Evolutionary conservation across 2,888 invertebrate genomes (phyloP).

Genomic region (Pristionchus entomophagus): DNA sequence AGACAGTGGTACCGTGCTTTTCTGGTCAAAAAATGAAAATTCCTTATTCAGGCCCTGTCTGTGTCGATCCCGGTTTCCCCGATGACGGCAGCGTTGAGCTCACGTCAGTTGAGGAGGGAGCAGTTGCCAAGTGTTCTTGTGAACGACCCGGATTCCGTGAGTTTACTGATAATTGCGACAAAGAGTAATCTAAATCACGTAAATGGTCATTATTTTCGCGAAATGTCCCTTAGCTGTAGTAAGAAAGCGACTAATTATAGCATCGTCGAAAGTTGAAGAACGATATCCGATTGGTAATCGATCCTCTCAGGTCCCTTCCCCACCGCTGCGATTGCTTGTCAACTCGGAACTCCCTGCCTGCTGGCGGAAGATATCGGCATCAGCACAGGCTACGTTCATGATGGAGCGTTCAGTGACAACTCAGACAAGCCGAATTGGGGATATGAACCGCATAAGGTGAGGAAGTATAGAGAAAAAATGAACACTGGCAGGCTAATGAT

Average conservation of each 20-base stretch:
- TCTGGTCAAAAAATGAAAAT: no score
- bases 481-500: no score
- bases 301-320: slow-evolving; percentile 68
- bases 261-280: no score
- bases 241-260: no score
- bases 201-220: no score
- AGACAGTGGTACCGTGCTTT: no score
- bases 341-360: slow-evolving; percentile 89
- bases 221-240: no score
- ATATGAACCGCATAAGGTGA: slow-evolving; percentile 80
- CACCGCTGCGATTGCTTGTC: slow-evolving; percentile 67
- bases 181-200: no score
- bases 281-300: not conserved
- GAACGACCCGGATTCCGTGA: slow-evolving; percentile 84
- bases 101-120: slow-evolving; percentile 82
- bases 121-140: slow-evolving; percentile 92
- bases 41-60: slow-evolving; percentile 84
- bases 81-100: slow-evolving; percentile 91
- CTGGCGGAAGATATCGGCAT: slow-evolving; percentile 91
- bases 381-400: slow-evolving; percentile 92
- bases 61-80: slow-evolving; percentile 94
- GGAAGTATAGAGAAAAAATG: no score
- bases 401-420: slow-evolving; percentile 88
- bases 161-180: no score
- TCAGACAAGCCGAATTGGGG: slow-evolving; percentile 81